phyloP scores from a whole-genome alignment of 2,797 vertebrate species.

The Catamblyrhynchus diadema region DNA sequence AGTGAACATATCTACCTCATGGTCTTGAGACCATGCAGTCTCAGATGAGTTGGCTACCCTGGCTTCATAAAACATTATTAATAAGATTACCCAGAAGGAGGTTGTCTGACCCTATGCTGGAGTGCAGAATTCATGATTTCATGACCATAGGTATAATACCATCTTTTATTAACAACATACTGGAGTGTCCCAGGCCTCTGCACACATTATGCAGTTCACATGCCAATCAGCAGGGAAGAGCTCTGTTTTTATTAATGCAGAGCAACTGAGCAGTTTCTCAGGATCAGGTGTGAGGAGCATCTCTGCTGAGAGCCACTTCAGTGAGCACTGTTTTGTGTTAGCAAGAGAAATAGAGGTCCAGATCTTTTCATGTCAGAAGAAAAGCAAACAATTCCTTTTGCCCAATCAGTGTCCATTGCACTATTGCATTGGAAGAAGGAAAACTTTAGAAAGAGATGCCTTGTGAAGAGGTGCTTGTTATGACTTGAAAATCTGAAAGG shows the following conservation, averaged over 20 bases:
- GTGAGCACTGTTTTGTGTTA: neutral
- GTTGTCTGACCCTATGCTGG: neutral
- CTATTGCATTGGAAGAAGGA: neutral
- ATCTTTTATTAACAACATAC: neutral
- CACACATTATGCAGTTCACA: neutral
- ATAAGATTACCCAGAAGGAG: neutral
- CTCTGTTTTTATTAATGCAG: neutral
- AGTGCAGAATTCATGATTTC: conserved; percentile 24
- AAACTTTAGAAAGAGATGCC: neutral
- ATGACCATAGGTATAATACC: neutral
- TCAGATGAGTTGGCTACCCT: neutral
- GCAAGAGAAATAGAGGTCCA: neutral
- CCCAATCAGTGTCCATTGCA: neutral
- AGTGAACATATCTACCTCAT: neutral
- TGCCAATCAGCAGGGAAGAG: neutral
- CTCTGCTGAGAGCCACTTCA: neutral
- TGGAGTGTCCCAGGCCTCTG: neutral
- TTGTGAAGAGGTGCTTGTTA: neutral
- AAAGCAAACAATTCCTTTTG: neutral
- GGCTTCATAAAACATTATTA: neutral
- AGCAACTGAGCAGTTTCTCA: neutral
- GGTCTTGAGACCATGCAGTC: neutral
- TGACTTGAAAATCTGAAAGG: neutral
- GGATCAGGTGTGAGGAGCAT: neutral
- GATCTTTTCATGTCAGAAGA: neutral